A percentile compares a stretch with the other conserved stretches of the same genome.
phyloP scores from a whole-genome alignment of 2,888 invertebrate genomes.

The Lepidochrysops patricia region DNA sequence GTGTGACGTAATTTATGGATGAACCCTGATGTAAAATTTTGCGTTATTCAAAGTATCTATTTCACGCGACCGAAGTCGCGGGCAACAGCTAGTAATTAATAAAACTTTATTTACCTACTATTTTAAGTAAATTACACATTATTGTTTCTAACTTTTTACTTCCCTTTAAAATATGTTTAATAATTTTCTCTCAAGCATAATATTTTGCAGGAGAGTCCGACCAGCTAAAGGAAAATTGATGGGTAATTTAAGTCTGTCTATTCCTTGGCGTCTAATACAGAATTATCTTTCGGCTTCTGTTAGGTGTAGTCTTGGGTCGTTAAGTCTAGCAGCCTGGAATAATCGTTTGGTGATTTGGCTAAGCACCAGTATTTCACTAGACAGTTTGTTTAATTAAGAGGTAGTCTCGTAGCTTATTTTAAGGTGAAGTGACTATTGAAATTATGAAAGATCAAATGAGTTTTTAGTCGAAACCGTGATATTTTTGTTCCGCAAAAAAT shows the following conservation, averaged over 20 bases:
- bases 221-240: background rate
- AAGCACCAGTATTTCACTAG: background rate
- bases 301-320: background rate
- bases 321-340: background rate
- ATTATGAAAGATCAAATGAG: too few species aligned
- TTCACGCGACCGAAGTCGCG: too few species aligned
- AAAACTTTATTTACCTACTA: too few species aligned
- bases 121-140: background rate
- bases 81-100: too few species aligned
- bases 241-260: background rate
- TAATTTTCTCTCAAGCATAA: background rate
- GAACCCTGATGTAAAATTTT: too few species aligned
- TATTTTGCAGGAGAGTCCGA: background rate
- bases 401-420: too few species aligned
- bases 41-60: too few species aligned
- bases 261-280: background rate
- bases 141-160: background rate
- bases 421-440: too few species aligned
- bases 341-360: background rate
- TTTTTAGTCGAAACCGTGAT: too few species aligned
- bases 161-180: background rate
- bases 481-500: too few species aligned
- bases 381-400: slow-evolving; percentile 7
- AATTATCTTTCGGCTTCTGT: background rate
- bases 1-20: too few species aligned